Base-by-base conservation (phyloP, 2,888 invertebrate genomes). In the Physocephala rufipes region DNA sequence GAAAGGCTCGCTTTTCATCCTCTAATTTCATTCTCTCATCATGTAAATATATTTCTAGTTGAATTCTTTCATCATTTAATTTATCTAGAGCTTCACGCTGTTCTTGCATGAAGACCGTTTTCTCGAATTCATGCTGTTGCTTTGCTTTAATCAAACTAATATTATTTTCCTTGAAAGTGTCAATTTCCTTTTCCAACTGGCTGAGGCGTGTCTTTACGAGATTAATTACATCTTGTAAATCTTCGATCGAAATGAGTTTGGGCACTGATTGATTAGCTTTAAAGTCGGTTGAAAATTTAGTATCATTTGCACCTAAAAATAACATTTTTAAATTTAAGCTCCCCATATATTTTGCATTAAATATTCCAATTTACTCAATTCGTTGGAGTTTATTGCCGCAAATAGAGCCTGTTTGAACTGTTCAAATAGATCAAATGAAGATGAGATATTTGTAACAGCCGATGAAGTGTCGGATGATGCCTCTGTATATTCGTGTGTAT, bases 11-110 rank as follows among this genome's bases (percentile, higher is more conserved):
- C 79, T 90, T 91, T 77, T 92, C 91, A 74, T 91, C 90, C n/a
- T 87, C 86, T 12, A 93, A 82, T 81, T 91, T 91, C 77, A 91
- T 90, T 75, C 89, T 90, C 82, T 92, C 92, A 78, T 92, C 91
- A 72, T 90, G 90, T 77, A 92, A 82, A 82, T 89, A 89, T 76
- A 90, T 90, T 81, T 91, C 90, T 28, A 90, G 87, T 76, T 90
- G 87, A 64, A 90, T 89, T 81, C 90, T 89, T 74, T 92, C 91
- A 82, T 91, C 91, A 79, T 90, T 89, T 43, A 90, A 87, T 71
- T 90, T 89, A 71, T 90, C 89, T 80, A 89, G 87, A 77, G 88
- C 87, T 61, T 86, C 85, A 55, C 87, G 83, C 78, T 90, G 90
- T 73, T 92, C 91, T 80, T 90, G 90, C 67, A 88, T 87, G 78